A percentile compares a stretch with the other conserved stretches of the same genome.
These are phyloP conservation scores for Bufo bufo DNA, from an alignment of 2,113 vertebrate genomes.

Conservation along the genomic window DNA sequence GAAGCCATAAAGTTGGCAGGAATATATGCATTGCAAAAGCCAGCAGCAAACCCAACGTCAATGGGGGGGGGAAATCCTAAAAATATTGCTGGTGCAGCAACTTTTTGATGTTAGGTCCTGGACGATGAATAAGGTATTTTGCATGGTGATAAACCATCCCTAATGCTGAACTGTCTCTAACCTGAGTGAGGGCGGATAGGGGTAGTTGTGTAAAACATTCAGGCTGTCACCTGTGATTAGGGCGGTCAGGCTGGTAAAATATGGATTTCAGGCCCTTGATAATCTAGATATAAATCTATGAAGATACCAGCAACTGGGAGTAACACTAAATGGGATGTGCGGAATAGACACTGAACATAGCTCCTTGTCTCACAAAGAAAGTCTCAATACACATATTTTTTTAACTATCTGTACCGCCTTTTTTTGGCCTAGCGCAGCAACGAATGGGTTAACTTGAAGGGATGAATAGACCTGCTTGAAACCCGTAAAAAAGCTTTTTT, in stretches of 20 bases:
- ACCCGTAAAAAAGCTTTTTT: slow-evolving; percentile 44
- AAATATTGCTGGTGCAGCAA: slow-evolving; percentile 30
- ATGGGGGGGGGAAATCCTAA: slow-evolving; percentile 14
- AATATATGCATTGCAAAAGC: background rate
- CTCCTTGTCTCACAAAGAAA: slow-evolving; percentile 25
- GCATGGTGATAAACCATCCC: background rate
- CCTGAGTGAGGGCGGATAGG: slow-evolving; percentile 29
- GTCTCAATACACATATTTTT: slow-evolving; percentile 14
- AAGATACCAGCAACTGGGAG: slow-evolving; percentile 22
- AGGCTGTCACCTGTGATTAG: slow-evolving; percentile 48
- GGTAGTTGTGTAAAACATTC: slow-evolving; percentile 28
- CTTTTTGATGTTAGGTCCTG: background rate
- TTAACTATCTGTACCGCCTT: slow-evolving; percentile 26
- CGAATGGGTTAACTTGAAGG: slow-evolving; percentile 21
- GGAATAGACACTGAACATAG: slow-evolving; percentile 16
- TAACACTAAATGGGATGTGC: slow-evolving; percentile 38
- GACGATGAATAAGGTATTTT: background rate
- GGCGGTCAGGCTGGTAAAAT: slow-evolving; percentile 32
- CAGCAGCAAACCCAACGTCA: background rate
- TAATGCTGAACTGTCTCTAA: slow-evolving; percentile 35
- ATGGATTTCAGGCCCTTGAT: slow-evolving; percentile 19
- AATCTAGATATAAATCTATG: background rate
- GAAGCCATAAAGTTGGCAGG: background rate
- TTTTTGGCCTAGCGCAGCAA: slow-evolving; percentile 29
- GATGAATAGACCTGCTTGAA: slow-evolving; percentile 42